Base-by-base conservation (phyloP, 2,113 vertebrate species). In the Orcinus orca region DNA sequence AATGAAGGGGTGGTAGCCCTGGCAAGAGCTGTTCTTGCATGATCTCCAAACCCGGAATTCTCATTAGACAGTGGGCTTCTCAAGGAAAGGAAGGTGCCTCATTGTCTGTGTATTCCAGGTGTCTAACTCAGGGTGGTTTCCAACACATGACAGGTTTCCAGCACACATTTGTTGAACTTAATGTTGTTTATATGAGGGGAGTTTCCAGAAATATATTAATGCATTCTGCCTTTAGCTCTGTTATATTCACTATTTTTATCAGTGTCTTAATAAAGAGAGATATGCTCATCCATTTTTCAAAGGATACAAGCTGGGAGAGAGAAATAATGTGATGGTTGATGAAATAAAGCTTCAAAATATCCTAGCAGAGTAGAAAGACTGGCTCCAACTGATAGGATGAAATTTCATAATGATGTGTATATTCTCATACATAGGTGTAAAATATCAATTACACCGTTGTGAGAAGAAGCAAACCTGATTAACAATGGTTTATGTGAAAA, bases 321-420 rank as follows among this genome's bases (percentile, higher is more conserved):
- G 50, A 85, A 88, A 71, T 65, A 84, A 94, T 44, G 17, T 33
- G 60, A 76, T 13, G 8, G 20, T 15, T 55, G 53, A 92, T 71
- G 13, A 96, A 86, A 89, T 88, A 73, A 62, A 95, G 15, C 6
- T 90, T 77, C 63, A 82, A 80, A 91, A 90, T 81, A 96, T 79
- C 36, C 38, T 36, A 77, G 79, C 33, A 91, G 67, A 83, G 10
- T 55, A 70, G 76, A 94, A 94, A 95, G 26, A 79, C 11, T 77
- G 68, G 33, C 14, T 80, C 33, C 17, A 38, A 77, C 10, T 7
- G 10, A 47, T 21, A 89, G 8, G 50, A 67, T 67, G 74, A 90
- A 80, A 60, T 81, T 89, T 89, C 71, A 79, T 68, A 93, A 62
- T 31, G 17, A 23, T 25, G 5, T 90, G n/a, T 25, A 50, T 73